Conservation (phyloP, 2,113 vertebrate genomes). For the Ornithorhynchus anatinus region DNA sequence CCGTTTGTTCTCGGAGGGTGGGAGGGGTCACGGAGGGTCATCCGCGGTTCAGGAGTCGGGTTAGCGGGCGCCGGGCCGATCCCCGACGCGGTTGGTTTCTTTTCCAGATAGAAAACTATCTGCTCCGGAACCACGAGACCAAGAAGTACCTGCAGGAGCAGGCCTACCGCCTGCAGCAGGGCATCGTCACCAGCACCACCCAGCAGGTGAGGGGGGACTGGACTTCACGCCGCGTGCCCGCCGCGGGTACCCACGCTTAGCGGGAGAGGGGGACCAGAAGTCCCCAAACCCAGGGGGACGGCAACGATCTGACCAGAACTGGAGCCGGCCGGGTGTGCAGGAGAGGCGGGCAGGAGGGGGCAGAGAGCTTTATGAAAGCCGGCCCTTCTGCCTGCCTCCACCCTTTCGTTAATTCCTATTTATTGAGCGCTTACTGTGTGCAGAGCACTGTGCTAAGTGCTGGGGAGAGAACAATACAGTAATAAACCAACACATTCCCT, state of each 20-base stretch:
- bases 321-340: neutral
- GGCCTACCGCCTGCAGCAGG: conserved; percentile 94
- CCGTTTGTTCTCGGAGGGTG: too few relatives aligned
- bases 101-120: conserved; percentile 93
- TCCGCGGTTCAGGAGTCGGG: too few relatives aligned
- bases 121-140: conserved; percentile 95
- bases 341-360: too few relatives aligned
- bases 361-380: neutral
- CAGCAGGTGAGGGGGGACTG: conserved; percentile 80
- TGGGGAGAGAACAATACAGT: too few relatives aligned
- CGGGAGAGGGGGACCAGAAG: accelerated
- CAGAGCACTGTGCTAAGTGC: too few relatives aligned
- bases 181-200: conserved; percentile 95
- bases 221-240: accelerated
- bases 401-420: too few relatives aligned
- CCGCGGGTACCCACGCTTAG: accelerated
- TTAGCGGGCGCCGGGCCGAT: too few relatives aligned
- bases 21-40: too few relatives aligned
- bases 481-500: too few relatives aligned
- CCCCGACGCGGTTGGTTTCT: conserved; percentile 28
- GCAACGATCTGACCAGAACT: neutral
- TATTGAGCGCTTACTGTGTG: too few relatives aligned
- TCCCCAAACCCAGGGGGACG: neutral
- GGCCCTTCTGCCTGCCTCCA: too few relatives aligned
- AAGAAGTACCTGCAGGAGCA: conserved; percentile 95